Percentiles rank a stretch among this genome's conserved stretches.
phyloP scores from a whole-genome alignment of 1,140 invertebrate species.

The Drosophila nannoptera region DNA sequence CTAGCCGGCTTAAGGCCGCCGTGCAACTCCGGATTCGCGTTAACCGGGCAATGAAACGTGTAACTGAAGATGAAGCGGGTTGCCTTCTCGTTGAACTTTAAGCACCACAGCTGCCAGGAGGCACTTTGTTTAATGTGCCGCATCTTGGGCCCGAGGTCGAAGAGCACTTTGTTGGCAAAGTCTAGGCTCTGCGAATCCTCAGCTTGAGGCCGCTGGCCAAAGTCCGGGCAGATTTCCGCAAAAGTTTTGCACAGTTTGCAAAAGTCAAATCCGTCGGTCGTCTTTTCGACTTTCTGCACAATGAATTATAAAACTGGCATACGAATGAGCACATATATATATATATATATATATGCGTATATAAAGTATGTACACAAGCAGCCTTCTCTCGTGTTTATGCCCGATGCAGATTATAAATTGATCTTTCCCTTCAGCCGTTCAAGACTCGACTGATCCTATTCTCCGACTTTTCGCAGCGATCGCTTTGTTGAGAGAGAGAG shows the following conservation, averaged over 20 bases:
- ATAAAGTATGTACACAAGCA: not conserved
- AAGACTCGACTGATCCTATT: conserved; percentile 10
- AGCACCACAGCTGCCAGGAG: conserved; percentile 50
- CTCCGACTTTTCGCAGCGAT: not conserved
- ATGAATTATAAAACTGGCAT: conserved; percentile 2
- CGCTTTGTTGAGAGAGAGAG: too few species aligned
- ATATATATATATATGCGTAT: not conserved
- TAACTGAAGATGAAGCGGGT: conserved; percentile 49
- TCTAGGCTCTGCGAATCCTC: conserved; percentile 40
- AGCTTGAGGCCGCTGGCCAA: not conserved
- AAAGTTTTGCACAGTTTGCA: conserved; percentile 39
- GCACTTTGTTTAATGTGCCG: conserved; percentile 44
- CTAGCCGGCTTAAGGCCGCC: conserved; percentile 53
- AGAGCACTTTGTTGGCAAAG: conserved; percentile 53
- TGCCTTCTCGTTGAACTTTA: conserved; percentile 34
- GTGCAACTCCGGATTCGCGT: conserved; percentile 38
- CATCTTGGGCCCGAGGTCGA: conserved; percentile 52
- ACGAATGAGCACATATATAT: not conserved
- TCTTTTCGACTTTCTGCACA: conserved; percentile 13
- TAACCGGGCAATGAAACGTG: conserved; percentile 42
- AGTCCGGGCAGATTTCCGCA: conserved; percentile 51
- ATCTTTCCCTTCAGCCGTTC: not conserved
- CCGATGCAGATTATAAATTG: not conserved
- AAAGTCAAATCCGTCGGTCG: conserved; percentile 47
- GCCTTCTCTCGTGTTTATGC: not conserved